These are phyloP conservation scores for Muricea muricata DNA, from an alignment of 92 coral and sea anemone species.

Conservation along the genomic window DNA sequence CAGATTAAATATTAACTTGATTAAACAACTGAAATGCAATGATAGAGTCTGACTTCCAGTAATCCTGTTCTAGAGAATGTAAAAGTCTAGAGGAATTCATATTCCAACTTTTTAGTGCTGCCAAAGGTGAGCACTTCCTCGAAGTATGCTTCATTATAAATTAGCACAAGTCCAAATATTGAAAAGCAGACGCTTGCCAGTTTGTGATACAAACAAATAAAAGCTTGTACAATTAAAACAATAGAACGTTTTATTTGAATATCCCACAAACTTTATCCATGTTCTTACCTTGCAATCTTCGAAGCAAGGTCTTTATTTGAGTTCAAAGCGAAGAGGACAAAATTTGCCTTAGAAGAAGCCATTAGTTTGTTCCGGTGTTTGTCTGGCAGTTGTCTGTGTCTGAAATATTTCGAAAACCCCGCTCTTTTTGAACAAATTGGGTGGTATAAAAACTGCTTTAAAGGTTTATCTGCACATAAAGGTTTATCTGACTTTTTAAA, in stretches of 20 bases:
- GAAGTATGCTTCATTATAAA: no score
- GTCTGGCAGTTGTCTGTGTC: not conserved
- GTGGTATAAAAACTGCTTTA: not conserved
- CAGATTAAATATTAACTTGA: no score
- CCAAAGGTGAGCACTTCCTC: no score
- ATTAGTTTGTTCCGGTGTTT: not conserved
- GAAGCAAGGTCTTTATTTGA: constrained; percentile 36
- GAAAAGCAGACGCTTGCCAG: no score
- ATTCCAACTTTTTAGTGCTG: no score
- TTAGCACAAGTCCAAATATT: no score
- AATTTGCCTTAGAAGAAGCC: constrained; percentile 25
- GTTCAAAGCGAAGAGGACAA: constrained; percentile 42
- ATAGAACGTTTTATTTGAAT: not conserved
- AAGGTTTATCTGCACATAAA: no score
- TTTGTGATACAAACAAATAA: no score
- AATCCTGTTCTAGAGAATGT: no score
- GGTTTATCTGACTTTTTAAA: not conserved
- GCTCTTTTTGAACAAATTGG: not conserved
- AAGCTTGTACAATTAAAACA: not conserved
- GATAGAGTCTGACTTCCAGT: no score
- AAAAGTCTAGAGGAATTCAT: no score
- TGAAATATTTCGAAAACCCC: not conserved
- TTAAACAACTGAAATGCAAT: no score
- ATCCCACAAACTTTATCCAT: not conserved
- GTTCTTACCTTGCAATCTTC: constrained; percentile 38